phyloP scores from a whole-genome alignment of 2,888 invertebrate genomes.

The Autographa pulchrina region DNA sequence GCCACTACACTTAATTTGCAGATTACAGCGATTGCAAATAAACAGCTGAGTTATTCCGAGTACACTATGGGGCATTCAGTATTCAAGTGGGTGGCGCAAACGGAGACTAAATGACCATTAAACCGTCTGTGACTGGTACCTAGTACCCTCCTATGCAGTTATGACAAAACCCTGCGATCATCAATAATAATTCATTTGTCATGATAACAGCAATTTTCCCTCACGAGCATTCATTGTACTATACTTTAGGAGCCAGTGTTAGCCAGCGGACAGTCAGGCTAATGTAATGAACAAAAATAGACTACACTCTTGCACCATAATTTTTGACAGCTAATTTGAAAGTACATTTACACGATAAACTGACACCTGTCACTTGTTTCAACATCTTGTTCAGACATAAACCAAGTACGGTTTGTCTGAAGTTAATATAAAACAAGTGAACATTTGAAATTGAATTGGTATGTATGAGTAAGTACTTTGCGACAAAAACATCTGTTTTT shows the following conservation, averaged over 20 bases:
- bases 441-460: constrained; percentile 43
- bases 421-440: constrained; percentile 33
- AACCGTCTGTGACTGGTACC: not conserved
- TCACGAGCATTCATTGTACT: not conserved
- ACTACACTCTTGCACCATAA: constrained; percentile 20
- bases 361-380: constrained; percentile 54
- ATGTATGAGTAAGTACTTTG: constrained; percentile 33
- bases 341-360: constrained; percentile 30
- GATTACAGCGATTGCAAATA: not conserved
- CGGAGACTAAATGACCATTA: not conserved
- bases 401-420: constrained; percentile 47
- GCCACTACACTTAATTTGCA: not conserved
- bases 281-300: constrained; percentile 14
- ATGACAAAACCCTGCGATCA: constrained; percentile 1
- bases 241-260: not conserved
- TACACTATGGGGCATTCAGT: constrained; percentile 3
- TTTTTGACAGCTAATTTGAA: constrained; percentile 43
- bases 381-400: constrained; percentile 59
- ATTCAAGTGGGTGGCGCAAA: constrained; percentile 7
- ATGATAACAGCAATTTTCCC: not conserved
- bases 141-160: constrained; percentile 2
- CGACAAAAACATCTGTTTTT: constrained; percentile 57
- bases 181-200: constrained; percentile 2
- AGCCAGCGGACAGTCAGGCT: not conserved
- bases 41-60: constrained; percentile 2